These are phyloP conservation scores for Pogonus chalceus DNA, from an alignment of 1,140 invertebrate species.

Conservation along the genomic window DNA sequence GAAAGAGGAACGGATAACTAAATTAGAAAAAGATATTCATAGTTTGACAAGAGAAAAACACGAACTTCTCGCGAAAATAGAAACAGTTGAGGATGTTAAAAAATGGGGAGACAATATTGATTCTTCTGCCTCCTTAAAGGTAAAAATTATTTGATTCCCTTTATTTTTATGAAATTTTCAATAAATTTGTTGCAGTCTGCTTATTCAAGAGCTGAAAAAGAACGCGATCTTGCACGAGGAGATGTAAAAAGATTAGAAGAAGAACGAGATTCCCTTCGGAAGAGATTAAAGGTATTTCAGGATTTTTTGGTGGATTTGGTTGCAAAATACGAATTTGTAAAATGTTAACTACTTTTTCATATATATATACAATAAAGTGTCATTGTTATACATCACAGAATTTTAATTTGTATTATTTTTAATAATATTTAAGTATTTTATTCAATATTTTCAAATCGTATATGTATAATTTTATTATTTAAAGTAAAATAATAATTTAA, in stretches of 20 bases:
- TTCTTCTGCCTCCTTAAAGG: neutral
- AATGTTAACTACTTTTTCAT: no score
- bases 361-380: no score
- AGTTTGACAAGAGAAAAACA: conserved; percentile 35
- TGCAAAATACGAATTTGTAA: no score
- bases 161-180: no score
- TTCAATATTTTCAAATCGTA: no score
- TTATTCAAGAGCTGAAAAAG: conserved; percentile 30
- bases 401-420: no score
- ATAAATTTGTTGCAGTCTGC: neutral
- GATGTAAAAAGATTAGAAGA: conserved; percentile 43
- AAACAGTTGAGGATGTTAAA: conserved; percentile 15
- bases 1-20: conserved; percentile 35
- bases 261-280: conserved; percentile 42
- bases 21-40: conserved; percentile 36
- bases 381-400: no score
- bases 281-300: conserved; percentile 40
- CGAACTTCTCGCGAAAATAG: conserved; percentile 34
- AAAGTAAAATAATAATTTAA: conserved; percentile 11
- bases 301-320: no score
- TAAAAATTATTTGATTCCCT: no score
- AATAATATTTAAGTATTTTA: no score
- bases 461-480: no score
- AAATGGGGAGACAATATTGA: neutral
- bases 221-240: conserved; percentile 40